These are phyloP conservation scores for Linurgus olivaceus DNA, from an alignment of 2,797 vertebrate genomes.

Conservation along the genomic window DNA sequence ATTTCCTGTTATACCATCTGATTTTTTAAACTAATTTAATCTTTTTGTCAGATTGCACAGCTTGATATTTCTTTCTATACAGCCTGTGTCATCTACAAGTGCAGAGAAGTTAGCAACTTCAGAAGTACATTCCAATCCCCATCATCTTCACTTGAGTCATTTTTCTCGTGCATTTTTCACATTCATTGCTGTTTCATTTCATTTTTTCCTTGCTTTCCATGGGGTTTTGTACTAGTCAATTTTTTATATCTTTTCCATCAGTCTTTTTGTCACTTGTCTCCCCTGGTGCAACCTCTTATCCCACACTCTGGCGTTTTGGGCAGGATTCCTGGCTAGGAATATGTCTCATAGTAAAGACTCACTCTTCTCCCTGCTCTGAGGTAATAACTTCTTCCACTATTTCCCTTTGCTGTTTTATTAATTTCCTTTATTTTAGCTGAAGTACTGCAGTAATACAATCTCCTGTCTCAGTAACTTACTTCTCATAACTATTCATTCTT, in stretches of 20 bases:
- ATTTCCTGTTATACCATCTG: background rate
- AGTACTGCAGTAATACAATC: background rate
- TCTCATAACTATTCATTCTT: background rate
- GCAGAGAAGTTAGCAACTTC: background rate
- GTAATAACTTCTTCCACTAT: background rate
- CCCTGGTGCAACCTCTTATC: background rate
- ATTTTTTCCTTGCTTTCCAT: background rate
- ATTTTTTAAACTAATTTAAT: background rate
- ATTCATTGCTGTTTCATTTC: background rate
- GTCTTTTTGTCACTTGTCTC: background rate
- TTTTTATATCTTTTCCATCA: background rate
- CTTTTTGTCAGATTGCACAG: background rate
- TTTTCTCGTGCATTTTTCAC: background rate
- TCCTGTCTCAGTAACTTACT: background rate
- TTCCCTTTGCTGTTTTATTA: background rate
- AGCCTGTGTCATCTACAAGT: background rate
- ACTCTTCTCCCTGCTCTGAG: background rate
- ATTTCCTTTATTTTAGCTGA: background rate
- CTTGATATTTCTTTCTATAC: background rate
- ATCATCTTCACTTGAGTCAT: background rate
- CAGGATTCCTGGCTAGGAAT: background rate
- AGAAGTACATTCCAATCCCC: background rate
- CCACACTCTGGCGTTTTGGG: background rate
- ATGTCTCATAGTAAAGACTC: background rate
- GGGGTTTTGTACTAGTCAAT: background rate